These are phyloP conservation scores for Oreochromis spilurus DNA, from an alignment of 2,113 vertebrate species.

Conservation along the genomic window DNA sequence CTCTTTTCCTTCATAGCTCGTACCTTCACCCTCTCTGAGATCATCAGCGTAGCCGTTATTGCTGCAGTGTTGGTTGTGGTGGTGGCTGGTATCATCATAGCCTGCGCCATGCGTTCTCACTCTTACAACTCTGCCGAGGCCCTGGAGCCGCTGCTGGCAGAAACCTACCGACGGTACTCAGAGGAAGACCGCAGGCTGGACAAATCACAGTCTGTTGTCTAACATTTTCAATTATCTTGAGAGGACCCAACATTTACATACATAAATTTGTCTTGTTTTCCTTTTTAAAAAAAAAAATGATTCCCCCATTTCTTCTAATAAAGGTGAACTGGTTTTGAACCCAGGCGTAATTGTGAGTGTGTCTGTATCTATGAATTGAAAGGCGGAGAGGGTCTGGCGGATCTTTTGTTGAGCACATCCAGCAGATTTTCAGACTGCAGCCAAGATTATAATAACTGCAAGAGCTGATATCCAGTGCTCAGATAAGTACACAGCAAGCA, in stretches of 20 bases:
- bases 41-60: constrained; percentile 84
- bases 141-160: constrained; percentile 84
- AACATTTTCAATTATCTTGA: neutral
- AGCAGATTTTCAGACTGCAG: neutral
- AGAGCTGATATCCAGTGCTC: neutral
- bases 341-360: neutral
- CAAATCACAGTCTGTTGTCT: constrained; percentile 81
- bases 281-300: neutral
- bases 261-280: neutral
- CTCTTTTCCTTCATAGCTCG: constrained; percentile 60
- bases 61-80: constrained; percentile 80
- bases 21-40: constrained; percentile 79
- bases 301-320: constrained; percentile 47
- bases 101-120: constrained; percentile 73
- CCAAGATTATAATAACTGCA: neutral
- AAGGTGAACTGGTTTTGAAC: constrained; percentile 46
- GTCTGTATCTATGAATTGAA: neutral
- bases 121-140: constrained; percentile 70
- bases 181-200: constrained; percentile 78
- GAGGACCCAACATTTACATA: constrained; percentile 12
- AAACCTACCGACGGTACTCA: constrained; percentile 82
- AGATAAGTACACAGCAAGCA: neutral
- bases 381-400: neutral
- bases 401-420: neutral
- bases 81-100: constrained; percentile 72